These are phyloP conservation scores for Dipodomys stephensi DNA, from an alignment of 2,113 vertebrate species.

Conservation along the genomic window DNA sequence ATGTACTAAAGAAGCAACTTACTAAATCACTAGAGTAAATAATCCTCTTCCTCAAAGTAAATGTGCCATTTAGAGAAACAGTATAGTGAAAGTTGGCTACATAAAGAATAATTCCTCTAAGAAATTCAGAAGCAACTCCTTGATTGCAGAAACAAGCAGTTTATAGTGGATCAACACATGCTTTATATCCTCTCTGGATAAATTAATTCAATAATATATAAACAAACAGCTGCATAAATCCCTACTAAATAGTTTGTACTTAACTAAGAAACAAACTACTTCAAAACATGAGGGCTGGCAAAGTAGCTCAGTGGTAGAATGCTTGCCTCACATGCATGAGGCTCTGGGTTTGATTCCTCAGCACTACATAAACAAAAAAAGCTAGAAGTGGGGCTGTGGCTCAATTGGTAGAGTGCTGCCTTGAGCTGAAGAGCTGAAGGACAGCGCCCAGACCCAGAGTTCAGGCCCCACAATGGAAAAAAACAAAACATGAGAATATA, in stretches of 20 bases:
- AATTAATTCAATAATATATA: background rate
- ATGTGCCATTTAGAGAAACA: conserved; percentile 36
- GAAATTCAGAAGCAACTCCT: conserved; percentile 33
- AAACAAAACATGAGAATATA: too few relatives aligned
- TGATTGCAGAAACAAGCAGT: conserved; percentile 45
- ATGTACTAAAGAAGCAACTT: background rate
- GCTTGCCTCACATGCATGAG: too few relatives aligned
- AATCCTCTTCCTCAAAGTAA: conserved; percentile 28
- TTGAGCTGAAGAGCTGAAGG: too few relatives aligned
- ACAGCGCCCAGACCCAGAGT: too few relatives aligned
- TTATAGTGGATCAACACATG: background rate
- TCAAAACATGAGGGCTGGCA: background rate
- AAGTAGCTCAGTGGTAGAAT: too few relatives aligned
- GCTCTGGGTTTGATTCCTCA: too few relatives aligned
- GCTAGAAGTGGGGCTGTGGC: too few relatives aligned
- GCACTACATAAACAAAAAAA: too few relatives aligned
- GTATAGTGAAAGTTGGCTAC: background rate
- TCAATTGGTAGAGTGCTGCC: too few relatives aligned
- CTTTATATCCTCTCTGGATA: background rate
- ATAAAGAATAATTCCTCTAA: conserved; percentile 31
- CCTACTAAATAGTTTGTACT: conserved; percentile 17
- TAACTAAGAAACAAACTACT: background rate
- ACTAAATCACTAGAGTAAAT: conserved; percentile 3
- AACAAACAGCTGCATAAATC: background rate
- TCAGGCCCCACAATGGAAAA: too few relatives aligned